Evolutionary conservation across 2,113 vertebrate species (phyloP).

Genomic region (Ictalurus punctatus): DNA sequence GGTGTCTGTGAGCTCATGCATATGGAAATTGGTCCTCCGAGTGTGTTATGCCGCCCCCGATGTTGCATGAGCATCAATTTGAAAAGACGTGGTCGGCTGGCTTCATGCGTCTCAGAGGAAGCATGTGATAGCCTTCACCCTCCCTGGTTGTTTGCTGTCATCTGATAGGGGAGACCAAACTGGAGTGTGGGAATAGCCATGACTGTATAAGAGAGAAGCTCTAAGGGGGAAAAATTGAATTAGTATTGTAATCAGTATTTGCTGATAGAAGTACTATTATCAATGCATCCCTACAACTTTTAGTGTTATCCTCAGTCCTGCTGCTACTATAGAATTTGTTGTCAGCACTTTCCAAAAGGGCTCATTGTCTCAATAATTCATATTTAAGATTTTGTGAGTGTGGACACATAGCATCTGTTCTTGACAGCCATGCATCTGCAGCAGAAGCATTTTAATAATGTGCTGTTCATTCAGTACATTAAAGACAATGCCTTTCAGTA

Average conservation of each 20-base stretch:
- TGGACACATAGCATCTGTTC: not conserved
- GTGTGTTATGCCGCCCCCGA: not conserved
- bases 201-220: not conserved
- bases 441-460: constrained; percentile 1
- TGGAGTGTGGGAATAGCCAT: not conserved
- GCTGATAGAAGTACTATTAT: not conserved
- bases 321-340: not conserved
- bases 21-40: not conserved
- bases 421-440: not conserved
- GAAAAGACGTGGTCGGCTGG: not conserved
- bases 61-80: not conserved
- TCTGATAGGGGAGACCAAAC: not conserved
- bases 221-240: not conserved
- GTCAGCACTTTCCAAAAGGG: not conserved
- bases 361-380: not conserved
- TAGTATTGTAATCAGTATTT: not conserved
- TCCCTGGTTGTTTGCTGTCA: not conserved
- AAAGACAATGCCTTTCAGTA: not conserved
- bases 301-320: not conserved
- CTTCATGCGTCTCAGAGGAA: not conserved
- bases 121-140: not conserved
- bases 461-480: not conserved
- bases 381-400: not conserved
- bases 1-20: not conserved
- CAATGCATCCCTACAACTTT: not conserved